Conservation (phyloP, 2,113 vertebrate species). For the Cygnus atratus region DNA sequence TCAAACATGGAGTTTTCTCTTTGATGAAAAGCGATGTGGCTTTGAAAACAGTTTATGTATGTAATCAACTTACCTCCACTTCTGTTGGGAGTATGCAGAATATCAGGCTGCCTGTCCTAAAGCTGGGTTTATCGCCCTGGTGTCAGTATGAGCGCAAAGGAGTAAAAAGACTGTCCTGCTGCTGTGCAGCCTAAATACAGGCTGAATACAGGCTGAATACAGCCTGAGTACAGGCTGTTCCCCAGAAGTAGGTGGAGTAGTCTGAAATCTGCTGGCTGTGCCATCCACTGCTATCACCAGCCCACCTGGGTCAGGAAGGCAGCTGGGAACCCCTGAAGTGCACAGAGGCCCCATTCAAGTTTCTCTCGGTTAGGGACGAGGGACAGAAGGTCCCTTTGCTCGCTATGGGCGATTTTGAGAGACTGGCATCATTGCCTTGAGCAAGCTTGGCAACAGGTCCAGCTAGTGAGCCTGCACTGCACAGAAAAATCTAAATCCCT, state of each 20-base stretch:
- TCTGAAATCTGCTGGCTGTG: not conserved
- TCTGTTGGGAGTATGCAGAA: not conserved
- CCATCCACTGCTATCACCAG: not conserved
- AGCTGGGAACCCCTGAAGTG: not conserved
- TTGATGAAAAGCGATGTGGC: not conserved
- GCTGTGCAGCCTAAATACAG: not conserved
- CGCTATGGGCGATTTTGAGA: not conserved
- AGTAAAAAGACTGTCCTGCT: not conserved
- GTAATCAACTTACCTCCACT: not conserved
- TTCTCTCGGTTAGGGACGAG: not conserved
- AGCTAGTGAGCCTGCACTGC: not conserved
- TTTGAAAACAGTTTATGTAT: not conserved
- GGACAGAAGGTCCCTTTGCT: not conserved
- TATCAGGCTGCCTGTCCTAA: not conserved
- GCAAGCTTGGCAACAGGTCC: not conserved
- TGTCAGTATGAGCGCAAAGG: not conserved
- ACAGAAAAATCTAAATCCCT: not conserved
- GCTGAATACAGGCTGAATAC: not conserved
- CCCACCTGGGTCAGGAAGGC: not conserved
- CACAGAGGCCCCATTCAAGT: not conserved
- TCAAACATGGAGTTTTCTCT: not conserved
- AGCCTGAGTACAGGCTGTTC: not conserved
- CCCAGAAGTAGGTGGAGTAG: not conserved
- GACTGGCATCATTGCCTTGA: not conserved
- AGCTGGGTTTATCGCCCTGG: not conserved